Evolutionary conservation across 2,113 vertebrate species (phyloP).

Genomic region (Dermatemys mawii): DNA sequence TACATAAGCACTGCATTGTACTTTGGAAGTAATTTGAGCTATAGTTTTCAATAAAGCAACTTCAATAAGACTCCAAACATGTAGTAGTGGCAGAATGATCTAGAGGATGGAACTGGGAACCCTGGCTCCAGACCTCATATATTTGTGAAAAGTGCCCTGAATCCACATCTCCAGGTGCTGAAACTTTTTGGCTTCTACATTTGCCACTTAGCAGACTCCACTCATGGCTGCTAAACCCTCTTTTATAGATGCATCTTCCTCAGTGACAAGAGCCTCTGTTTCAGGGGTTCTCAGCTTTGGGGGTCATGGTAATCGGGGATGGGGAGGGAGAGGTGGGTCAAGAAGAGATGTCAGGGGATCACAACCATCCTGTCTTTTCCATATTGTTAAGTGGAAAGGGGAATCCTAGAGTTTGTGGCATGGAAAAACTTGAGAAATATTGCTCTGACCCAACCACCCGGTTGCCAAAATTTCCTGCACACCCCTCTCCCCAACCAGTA

Average conservation of each 20-base stretch:
- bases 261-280: neutral
- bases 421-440: neutral
- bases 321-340: neutral
- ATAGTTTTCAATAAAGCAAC: neutral
- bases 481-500: neutral
- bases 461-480: neutral
- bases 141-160: neutral
- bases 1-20: neutral
- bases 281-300: accelerated
- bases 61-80: neutral
- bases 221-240: neutral
- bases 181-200: neutral
- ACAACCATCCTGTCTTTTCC: neutral
- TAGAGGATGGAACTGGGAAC: neutral
- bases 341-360: neutral
- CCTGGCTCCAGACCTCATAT: neutral
- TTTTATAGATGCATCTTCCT: neutral
- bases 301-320: neutral
- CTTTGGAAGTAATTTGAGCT: neutral
- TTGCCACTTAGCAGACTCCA: no score
- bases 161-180: neutral
- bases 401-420: neutral
- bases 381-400: neutral
- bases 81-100: neutral
- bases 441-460: accelerated